A percentile compares a stretch with the other conserved stretches of the same genome.
Conservation (phyloP, 2,113 vertebrate genomes). For the Monopterus albus region DNA sequence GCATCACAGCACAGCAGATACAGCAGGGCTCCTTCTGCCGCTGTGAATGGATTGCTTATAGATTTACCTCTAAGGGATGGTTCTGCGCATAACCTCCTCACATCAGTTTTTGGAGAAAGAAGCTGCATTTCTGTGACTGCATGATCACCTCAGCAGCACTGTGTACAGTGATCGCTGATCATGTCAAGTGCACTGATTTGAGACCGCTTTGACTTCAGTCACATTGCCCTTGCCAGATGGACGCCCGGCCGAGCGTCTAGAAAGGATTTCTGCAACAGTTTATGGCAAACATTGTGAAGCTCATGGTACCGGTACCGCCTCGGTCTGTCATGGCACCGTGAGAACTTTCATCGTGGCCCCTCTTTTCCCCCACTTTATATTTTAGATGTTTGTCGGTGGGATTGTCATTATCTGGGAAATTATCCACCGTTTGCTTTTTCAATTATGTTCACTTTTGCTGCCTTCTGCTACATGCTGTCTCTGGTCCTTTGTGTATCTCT, state of each 20-base stretch:
- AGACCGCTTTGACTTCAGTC: constrained; percentile 28
- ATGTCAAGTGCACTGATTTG: constrained; percentile 41
- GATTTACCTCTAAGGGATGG: constrained; percentile 7
- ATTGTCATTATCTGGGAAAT: constrained; percentile 69
- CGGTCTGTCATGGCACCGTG: constrained; percentile 59
- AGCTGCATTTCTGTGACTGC: not conserved
- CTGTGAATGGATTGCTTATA: constrained; percentile 61
- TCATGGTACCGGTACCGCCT: constrained; percentile 62
- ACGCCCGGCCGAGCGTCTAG: constrained; percentile 25
- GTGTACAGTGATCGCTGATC: constrained; percentile 13
- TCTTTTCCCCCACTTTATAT: not conserved
- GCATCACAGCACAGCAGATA: not conserved
- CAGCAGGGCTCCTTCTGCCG: constrained; percentile 15
- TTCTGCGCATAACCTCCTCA: constrained; percentile 19
- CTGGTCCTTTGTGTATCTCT: constrained; percentile 94
- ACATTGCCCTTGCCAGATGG: constrained; percentile 8
- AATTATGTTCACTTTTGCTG: constrained; percentile 93
- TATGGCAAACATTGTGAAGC: constrained; percentile 60
- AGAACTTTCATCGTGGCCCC: constrained; percentile 54
- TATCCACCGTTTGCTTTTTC: constrained; percentile 57
- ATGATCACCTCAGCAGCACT: not conserved
- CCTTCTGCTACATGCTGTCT: constrained; percentile 98
- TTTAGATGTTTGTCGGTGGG: constrained; percentile 60
- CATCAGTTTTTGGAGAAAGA: not conserved
- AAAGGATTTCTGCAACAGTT: constrained; percentile 54